Conservation (phyloP, 2,888 invertebrate genomes). For the Pelosia muscerda region DNA sequence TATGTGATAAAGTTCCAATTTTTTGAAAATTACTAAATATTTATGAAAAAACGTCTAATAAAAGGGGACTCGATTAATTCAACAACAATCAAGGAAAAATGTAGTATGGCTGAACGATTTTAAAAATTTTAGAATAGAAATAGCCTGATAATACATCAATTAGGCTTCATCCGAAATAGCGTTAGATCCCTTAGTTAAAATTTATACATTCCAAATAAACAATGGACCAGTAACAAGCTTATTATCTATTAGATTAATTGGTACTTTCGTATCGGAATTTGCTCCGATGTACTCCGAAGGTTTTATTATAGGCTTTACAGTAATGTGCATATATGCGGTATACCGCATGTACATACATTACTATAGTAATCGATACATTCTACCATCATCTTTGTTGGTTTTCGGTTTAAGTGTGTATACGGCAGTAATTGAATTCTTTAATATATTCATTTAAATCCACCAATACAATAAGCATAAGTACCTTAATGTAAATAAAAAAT, state of each 20-base stretch:
- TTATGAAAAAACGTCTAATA: too few relatives aligned
- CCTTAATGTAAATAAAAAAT: constrained; percentile 4
- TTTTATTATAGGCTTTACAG: background rate
- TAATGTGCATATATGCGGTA: background rate
- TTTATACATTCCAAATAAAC: too few relatives aligned
- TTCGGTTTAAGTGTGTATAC: background rate
- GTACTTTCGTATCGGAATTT: background rate
- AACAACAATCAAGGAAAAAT: too few relatives aligned
- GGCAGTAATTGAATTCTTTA: background rate
- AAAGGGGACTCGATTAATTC: too few relatives aligned
- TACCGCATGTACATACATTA: background rate
- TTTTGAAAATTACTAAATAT: too few relatives aligned
- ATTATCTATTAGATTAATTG: background rate
- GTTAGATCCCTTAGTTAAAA: background rate
- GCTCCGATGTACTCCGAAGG: background rate
- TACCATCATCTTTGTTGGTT: background rate
- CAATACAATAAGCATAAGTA: background rate
- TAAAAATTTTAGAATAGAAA: background rate
- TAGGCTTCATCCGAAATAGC: background rate
- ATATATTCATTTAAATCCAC: background rate
- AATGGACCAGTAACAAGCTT: background rate
- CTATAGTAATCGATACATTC: background rate
- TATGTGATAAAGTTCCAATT: too few relatives aligned
- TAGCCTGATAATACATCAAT: background rate
- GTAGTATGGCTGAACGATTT: background rate